Base-by-base conservation (phyloP, 2,797 vertebrate genomes). In the Luscinia megarhynchos region DNA sequence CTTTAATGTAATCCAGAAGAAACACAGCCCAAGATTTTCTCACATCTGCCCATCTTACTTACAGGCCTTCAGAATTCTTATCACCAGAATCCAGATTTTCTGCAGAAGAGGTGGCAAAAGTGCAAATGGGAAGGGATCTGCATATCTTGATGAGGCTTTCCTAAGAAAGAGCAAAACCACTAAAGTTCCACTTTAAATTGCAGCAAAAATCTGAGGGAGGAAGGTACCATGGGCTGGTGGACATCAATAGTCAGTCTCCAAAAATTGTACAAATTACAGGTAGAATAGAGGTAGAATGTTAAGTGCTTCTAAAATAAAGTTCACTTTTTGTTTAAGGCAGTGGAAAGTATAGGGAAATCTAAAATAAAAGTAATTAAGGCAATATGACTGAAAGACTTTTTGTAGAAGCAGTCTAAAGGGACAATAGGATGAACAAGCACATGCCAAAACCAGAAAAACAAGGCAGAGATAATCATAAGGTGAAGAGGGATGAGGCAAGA, bases 141-240 rank as follows among this genome's bases (percentile, higher is more conserved):
- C 9, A 11, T 64, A 45, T n/a, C 20, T 51, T 32, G 6, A 84
- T 43, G 12, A 8, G 2, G 32, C 77, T 86, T 41, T 80, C 57
- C 27, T 59, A 79, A 69, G 13, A 57, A 77, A 30, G 43, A 73
- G 22, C 5, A 76, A 80, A 86, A 92, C 9, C n/a, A 36, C 27
- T 43, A 5, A 68, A 63, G 18, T 7, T 21, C 7, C 12, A 24
- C 27, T 62, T 58, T 9, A 74, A 89, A 74, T 32, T 7, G 9
- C 9, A 53, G 24, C 10, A 45, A 84, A 43, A 53, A 68, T n/a
- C 7, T 20, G 38, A 64, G 12, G 10, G 18, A 86, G 27, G 20
- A 19, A 40, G 5, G 22, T 2, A 2, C 6, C 10, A 18, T 0
- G 1, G n/a, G 6, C 45, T 51, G 16, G 62, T 9, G 9, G 9